Evolutionary conservation across 2,888 invertebrate genomes (phyloP).

Genomic region (Ormyrus pomaceus): DNA sequence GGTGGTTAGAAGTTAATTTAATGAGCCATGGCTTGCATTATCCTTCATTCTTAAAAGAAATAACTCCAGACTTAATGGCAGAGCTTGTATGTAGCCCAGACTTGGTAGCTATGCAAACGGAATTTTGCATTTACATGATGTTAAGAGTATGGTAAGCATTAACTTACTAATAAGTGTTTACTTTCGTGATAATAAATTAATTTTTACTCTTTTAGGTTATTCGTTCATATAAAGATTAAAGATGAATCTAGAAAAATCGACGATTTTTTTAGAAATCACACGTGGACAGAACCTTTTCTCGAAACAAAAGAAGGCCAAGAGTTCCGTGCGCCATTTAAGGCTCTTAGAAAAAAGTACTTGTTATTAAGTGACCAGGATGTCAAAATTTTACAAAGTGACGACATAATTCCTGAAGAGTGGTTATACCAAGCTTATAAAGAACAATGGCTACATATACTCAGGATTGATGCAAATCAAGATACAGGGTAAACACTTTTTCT

Average conservation of each 20-base stretch:
- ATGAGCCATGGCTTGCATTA: constrained; percentile 80
- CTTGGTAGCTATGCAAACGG: constrained; percentile 86
- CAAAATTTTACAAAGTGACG: constrained; percentile 81
- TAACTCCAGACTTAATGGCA: constrained; percentile 82
- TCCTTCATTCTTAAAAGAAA: constrained; percentile 79
- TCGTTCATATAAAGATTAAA: constrained; percentile 65
- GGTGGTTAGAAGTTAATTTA: constrained; percentile 84
- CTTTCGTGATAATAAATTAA: too few relatives aligned
- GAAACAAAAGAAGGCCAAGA: constrained; percentile 79
- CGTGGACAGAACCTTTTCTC: constrained; percentile 78
- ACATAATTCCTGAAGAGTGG: constrained; percentile 84
- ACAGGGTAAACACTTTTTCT: constrained; percentile 78
- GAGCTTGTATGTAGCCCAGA: constrained; percentile 81
- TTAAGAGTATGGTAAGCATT: constrained; percentile 80
- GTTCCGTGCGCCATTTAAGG: constrained; percentile 81
- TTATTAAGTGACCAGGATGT: constrained; percentile 84
- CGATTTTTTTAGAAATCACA: constrained; percentile 69
- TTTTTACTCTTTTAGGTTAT: constrained; percentile 64
- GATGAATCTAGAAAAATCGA: constrained; percentile 68
- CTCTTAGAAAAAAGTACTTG: constrained; percentile 82
- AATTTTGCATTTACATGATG: constrained; percentile 85
- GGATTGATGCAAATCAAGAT: constrained; percentile 83
- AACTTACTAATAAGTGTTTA: not conserved
- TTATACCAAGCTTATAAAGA: constrained; percentile 80
- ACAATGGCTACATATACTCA: constrained; percentile 84